Percentiles rank a stretch among this genome's conserved stretches.
Conservation (phyloP, 2,797 vertebrate genomes). For the Jordanella pulchra region DNA sequence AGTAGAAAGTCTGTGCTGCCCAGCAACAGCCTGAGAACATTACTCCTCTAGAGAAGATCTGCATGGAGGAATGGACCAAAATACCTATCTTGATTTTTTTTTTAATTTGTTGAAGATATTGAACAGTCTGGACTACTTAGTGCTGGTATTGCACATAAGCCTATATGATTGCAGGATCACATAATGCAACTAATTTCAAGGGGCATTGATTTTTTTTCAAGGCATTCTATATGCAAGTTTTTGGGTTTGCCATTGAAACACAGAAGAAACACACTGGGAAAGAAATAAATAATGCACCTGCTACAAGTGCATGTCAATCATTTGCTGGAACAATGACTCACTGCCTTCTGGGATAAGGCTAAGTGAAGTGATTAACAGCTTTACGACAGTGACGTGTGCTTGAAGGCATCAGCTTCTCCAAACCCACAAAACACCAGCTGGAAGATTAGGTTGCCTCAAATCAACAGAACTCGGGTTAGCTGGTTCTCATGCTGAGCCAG, state of each 20-base stretch:
- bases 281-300: constrained; percentile 61
- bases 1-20: no score
- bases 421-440: constrained; percentile 65
- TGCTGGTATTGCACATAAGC: neutral
- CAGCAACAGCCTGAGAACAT: no score
- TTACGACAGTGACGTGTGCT: constrained; percentile 72
- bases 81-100: neutral
- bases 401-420: constrained; percentile 63
- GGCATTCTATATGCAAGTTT: neutral
- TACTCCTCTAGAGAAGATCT: no score
- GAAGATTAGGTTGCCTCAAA: constrained; percentile 56
- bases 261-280: constrained; percentile 15
- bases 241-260: neutral
- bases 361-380: constrained; percentile 66
- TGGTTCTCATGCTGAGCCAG: constrained; percentile 47
- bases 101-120: neutral
- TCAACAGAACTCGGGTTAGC: constrained; percentile 41
- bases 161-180: neutral
- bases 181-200: neutral
- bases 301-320: constrained; percentile 64
- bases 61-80: no score
- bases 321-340: constrained; percentile 68
- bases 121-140: neutral
- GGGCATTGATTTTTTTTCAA: neutral
- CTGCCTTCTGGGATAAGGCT: constrained; percentile 56